Evolutionary conservation across 1,140 invertebrate genomes (phyloP), one percentile per base, ranked within the genome.

Genomic region (Sesamia nonagrioides): DNA sequence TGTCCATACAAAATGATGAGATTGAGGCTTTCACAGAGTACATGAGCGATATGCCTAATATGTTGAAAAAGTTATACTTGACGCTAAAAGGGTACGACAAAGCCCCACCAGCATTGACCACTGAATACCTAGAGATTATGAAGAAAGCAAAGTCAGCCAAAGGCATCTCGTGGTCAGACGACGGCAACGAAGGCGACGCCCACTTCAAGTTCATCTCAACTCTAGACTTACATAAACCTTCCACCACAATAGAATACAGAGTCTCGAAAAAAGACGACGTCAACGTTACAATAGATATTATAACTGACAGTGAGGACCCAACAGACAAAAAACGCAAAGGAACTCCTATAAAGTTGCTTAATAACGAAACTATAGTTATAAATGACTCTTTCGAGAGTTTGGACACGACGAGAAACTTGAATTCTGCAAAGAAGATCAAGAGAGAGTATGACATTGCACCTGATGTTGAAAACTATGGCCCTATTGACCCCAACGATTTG

Each of bases 61-160:
- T 95, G 93, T 80, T 95, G 0, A 95, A 92, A 61, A 95, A 94
- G 66, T 76, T 95, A 3, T 95, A 92, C 71, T 76, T 95, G 1
- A 95, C 88, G 0, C 74, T 95, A 0, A 94, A 95, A 88, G 94
- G 94, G 0, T 93, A 95, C 18, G 93, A 92, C 6, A 92, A 89
- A 82, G 91, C 87, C 9, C 89, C 95, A 9, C 91, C 92, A 0
- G 85, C 91, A 8, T 83, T 95, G 60, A 90, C 89, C 0, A 76
- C 81, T 0, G 93, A 95, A 68, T 95, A 95, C 73, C 66, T 92
- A n/a, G 89, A 92, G 7, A 85, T 95, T 0, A 94, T 95, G 86
- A 94, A 91, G 58, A 94, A 94, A 88, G 91, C 91, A 0, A 95
- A 95, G 79, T 84, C 85, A 0, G 90, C 92, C 8, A 92, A 90